A percentile compares a stretch with the other conserved stretches of the same genome.
phyloP scores from a whole-genome alignment of 2,113 vertebrate genomes.

The Scalopus aquaticus region DNA sequence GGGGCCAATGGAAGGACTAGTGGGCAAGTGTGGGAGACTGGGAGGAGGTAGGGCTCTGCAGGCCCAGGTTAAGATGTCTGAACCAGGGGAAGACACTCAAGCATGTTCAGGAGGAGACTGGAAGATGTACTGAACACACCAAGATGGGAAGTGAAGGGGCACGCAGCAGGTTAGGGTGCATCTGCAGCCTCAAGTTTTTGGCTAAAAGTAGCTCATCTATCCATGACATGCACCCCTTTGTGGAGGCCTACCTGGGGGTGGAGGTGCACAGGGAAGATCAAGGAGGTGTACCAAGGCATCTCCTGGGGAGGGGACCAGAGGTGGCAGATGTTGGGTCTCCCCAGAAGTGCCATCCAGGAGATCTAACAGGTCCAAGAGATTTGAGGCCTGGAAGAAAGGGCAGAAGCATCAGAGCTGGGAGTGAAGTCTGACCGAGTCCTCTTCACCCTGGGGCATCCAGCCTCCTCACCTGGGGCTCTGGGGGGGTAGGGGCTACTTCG shows the following conservation, averaged over 20 bases:
- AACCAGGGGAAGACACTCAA: neutral
- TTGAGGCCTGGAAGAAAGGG: conserved; percentile 82
- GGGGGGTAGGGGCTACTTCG: neutral
- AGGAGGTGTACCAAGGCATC: conserved; percentile 45
- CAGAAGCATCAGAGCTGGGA: neutral
- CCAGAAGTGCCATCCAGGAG: conserved; percentile 78
- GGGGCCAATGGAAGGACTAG: neutral
- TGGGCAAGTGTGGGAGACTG: neutral
- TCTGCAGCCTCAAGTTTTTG: neutral
- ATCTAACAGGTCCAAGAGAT: conserved; percentile 89
- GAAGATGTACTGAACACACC: neutral
- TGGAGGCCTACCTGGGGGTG: conserved; percentile 58
- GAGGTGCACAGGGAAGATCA: conserved; percentile 46
- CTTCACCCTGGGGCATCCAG: conserved; percentile 34
- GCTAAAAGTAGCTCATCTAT: neutral
- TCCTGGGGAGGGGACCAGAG: conserved; percentile 14
- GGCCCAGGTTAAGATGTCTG: neutral
- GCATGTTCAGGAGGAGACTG: neutral
- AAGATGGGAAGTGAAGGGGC: neutral
- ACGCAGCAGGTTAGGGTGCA: neutral
- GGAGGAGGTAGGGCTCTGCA: neutral
- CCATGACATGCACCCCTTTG: neutral
- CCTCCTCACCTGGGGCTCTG: conserved; percentile 68
- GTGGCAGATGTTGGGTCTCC: conserved; percentile 58
- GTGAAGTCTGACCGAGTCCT: conserved; percentile 63